Evolutionary conservation across 2,888 invertebrate genomes (phyloP), one percentile per base, ranked within the genome.

Genomic region (Abrostola triplasia): DNA sequence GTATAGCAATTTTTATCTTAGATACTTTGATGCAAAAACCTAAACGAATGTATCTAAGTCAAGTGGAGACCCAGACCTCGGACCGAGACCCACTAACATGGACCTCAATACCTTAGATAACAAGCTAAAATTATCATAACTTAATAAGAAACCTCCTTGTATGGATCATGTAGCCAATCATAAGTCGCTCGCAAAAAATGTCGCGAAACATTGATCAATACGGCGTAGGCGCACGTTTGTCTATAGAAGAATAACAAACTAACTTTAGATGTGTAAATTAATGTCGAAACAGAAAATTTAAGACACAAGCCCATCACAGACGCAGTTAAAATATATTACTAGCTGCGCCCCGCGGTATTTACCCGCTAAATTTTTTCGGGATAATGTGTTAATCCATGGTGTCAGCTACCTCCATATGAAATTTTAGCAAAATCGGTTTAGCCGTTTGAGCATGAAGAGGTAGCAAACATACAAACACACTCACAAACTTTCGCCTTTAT

Each of bases 61-160:
- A 74, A 74, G 70, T 56, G 36, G 9, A 52, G 37, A 56, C 61
- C 57, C 53, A 65, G 59, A 55, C 52, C 42, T 6, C 9, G 50
- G 13, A 37, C 61, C 59, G 6, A 67, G 53, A 61, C 76, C 65
- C 48, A 69, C 62, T 69, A 50, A 48, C 70, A 41, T 44, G 36
- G 49, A 38, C 38, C 24, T 64, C 59, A 40, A 67, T 57, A 57
- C 50, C 71, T 53, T 36, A 6, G 62, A 50, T 49, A 64, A 58
- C 64, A 7, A 59, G 47, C 37, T 41, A 37, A 35, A 49, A 44
- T 36, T 52, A 52, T 10, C 51, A 52, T 51, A 57, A 73, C 42
- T 50, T 53, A 59, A 61, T 64, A 73, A 13, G 13, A 6, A 24
- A 56, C 38, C 72, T 61, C 66, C 72, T 48, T 71, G 13, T 44